Evolutionary conservation across 2,113 vertebrate species (phyloP), one percentile per base, ranked within the genome.

Genomic region (Ophthalmolycus amberensis): DNA sequence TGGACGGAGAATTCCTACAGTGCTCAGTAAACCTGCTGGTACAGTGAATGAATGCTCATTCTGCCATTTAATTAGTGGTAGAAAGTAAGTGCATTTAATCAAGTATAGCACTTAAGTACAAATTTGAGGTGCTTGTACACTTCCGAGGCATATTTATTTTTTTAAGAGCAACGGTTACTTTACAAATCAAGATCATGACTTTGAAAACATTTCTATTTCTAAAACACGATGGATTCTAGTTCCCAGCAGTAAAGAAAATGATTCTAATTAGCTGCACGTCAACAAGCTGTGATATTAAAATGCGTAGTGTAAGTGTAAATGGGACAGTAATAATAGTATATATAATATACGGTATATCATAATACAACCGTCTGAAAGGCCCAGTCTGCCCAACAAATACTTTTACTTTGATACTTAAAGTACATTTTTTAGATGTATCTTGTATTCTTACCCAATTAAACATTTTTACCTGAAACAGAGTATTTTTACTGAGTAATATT

Each of bases 1-100:
- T 22, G 72, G 76, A 82, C 72, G 56, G 82, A 87, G 10, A 42
- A 71, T 37, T 44, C 44, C 42, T 27, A 22, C 9, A 76, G n/a
- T 9, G 37, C 25, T 54, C 50, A 44, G 25, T 6, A 20, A 15
- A 7, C 37, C 27, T 15, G 18, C 56, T 8, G 7, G 3, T 44
- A 59, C 5, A 27, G 37, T 15, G 14, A 73, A 22, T 12, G 20
- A 18, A 11, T 65, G 32, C 34, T 66, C 5, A 29, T 54, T 42
- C 37, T 54, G 50, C 8, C 50, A n/a, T 54, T 54, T 54, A 22
- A n/a, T 54, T 6, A 60, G 25, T 22, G 64, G 6, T 29, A 6
- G 11, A 62, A 62, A 62, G 20, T 12, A 25, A 34, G 3, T n/a
- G 22, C 11, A 50, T 9, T 52, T 52, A 22, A 52, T 52, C 20